Conservation (phyloP, 2,113 vertebrate genomes). For the Malaclemys terrapin region DNA sequence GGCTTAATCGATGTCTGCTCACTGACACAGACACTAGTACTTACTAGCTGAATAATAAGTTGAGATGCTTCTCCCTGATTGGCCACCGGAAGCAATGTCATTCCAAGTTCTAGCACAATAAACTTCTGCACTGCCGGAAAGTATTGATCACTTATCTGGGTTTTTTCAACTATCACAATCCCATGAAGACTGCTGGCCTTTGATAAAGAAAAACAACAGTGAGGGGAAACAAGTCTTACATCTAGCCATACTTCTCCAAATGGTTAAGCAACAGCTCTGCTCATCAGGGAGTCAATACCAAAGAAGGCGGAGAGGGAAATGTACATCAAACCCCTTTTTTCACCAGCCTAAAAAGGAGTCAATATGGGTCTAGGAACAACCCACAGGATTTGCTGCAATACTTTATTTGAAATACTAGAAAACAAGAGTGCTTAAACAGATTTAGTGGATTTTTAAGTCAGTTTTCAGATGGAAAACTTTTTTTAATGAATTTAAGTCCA, state of each 20-base stretch:
- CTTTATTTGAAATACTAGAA: background rate
- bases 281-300: background rate
- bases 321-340: background rate
- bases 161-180: slow-evolving; percentile 90
- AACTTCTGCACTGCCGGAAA: slow-evolving; percentile 89
- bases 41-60: slow-evolving; percentile 90
- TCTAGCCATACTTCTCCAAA: background rate
- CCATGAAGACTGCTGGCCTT: slow-evolving; percentile 84
- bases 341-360: background rate
- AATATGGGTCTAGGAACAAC: background rate
- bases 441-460: background rate
- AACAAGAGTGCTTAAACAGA: background rate
- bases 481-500: background rate
- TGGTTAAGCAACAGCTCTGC: background rate
- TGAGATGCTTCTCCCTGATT: slow-evolving; percentile 88
- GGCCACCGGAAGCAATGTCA: slow-evolving; percentile 88
- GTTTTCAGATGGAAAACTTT: background rate
- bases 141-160: slow-evolving; percentile 88
- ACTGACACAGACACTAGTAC: slow-evolving; percentile 9
- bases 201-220: background rate
- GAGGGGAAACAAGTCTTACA: background rate
- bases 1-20: background rate
- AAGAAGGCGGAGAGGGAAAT: background rate
- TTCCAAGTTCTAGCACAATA: slow-evolving; percentile 90
- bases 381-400: background rate